These are phyloP conservation scores for Thecocarcelia acutangulata DNA, from an alignment of 2,888 invertebrate genomes.

Conservation along the genomic window DNA sequence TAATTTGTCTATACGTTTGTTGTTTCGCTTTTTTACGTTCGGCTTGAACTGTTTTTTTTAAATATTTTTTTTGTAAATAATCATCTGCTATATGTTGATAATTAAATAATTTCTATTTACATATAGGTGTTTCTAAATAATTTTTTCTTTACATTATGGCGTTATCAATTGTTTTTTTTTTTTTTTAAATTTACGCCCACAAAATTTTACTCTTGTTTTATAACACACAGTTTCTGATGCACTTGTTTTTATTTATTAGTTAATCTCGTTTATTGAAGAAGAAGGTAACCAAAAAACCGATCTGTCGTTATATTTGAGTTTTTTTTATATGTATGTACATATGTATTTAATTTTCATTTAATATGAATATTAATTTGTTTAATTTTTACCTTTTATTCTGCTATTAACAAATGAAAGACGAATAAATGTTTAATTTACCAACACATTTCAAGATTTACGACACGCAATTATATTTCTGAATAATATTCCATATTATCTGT, in stretches of 20 bases:
- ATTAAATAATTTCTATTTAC: constrained; percentile 31
- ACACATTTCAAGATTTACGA: constrained; percentile 1
- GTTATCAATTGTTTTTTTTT: constrained; percentile 47
- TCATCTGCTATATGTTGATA: constrained; percentile 31
- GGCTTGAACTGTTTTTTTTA: not conserved
- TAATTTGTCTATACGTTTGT: constrained; percentile 3
- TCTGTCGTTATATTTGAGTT: not conserved
- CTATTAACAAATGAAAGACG: constrained; percentile 8
- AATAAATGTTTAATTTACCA: not conserved
- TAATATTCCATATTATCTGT: constrained; percentile 4
- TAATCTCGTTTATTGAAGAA: constrained; percentile 43
- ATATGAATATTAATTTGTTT: constrained; percentile 2
- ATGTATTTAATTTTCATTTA: constrained; percentile 19
- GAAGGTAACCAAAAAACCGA: constrained; percentile 55
- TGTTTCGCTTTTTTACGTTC: constrained; percentile 28
- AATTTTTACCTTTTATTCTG: constrained; percentile 20
- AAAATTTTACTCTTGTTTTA: constrained; percentile 36
- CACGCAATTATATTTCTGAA: constrained; percentile 22
- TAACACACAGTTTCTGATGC: constrained; percentile 44
- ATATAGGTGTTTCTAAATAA: constrained; percentile 10
- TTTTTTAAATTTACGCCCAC: constrained; percentile 54
- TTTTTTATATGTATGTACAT: not conserved
- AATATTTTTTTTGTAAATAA: constrained; percentile 40
- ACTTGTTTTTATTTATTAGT: constrained; percentile 50
- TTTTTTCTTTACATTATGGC: constrained; percentile 26